Evolutionary conservation across 2,797 vertebrate species (phyloP).

Genomic region (Coracias cyanogaster): DNA sequence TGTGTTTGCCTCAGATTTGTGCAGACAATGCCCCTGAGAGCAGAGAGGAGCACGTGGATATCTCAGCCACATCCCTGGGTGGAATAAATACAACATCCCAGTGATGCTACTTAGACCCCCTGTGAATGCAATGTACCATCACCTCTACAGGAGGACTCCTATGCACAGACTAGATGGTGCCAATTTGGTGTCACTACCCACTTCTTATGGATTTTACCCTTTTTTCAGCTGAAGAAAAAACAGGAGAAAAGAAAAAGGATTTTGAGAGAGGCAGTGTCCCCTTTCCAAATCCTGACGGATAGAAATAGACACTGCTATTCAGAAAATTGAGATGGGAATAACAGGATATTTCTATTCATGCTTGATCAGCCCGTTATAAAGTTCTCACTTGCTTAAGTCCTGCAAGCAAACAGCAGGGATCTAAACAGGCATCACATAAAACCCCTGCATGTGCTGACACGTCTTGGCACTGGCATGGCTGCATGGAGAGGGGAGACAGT

Average conservation of each 20-base stretch:
- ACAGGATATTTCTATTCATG: not conserved
- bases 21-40: not conserved
- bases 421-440: not conserved
- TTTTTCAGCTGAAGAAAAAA: not conserved
- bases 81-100: not conserved
- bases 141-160: not conserved
- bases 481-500: not conserved
- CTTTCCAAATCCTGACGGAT: not conserved
- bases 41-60: not conserved
- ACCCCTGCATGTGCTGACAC: not conserved
- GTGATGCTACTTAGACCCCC: fast-evolving
- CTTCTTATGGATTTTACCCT: not conserved
- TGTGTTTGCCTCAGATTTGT: not conserved
- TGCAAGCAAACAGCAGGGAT: not conserved
- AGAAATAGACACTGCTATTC: not conserved
- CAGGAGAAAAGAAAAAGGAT: not conserved
- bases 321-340: not conserved
- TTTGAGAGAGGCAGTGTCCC: not conserved
- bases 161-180: not conserved
- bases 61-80: not conserved
- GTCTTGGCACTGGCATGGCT: not conserved
- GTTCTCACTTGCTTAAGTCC: not conserved
- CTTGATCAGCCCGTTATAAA: not conserved
- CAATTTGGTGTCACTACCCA: not conserved
- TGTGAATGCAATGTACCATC: not conserved